Conservation (phyloP, 2,888 invertebrate species). For the Drosophila neotestacea region DNA sequence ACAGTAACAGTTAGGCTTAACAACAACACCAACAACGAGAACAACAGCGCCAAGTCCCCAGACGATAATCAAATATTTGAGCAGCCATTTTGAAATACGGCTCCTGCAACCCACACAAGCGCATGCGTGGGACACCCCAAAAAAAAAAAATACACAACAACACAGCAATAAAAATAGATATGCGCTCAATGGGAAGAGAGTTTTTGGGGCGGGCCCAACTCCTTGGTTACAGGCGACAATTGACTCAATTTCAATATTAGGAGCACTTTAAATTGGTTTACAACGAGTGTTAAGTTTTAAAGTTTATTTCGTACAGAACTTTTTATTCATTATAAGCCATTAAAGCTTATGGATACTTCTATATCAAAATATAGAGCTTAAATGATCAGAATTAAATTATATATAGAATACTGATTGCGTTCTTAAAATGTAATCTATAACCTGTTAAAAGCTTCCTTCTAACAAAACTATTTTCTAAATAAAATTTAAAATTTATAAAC, state of each 20-base stretch:
- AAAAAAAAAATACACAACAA: slow-evolving; percentile 5
- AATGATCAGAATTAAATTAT: too few relatives aligned
- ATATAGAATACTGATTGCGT: too few relatives aligned
- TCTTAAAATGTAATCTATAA: too few relatives aligned
- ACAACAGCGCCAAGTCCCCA: slow-evolving; percentile 36
- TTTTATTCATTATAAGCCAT: neutral
- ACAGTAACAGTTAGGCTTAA: slow-evolving; percentile 76
- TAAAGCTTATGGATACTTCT: neutral
- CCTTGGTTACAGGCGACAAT: slow-evolving; percentile 20
- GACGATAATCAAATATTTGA: slow-evolving; percentile 81
- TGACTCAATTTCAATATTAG: slow-evolving; percentile 30
- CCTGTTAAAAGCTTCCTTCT: too few relatives aligned
- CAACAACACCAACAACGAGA: slow-evolving; percentile 47
- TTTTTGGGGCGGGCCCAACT: slow-evolving; percentile 43
- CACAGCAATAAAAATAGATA: slow-evolving; percentile 7
- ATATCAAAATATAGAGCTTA: too few relatives aligned
- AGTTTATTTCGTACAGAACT: neutral
- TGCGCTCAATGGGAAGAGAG: slow-evolving; percentile 33
- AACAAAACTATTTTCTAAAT: too few relatives aligned
- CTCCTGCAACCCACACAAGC: slow-evolving; percentile 49
- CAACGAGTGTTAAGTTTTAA: neutral
- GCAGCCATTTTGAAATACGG: slow-evolving; percentile 84
- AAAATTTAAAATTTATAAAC: too few relatives aligned
- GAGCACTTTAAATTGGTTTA: slow-evolving; percentile 28
- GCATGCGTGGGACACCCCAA: slow-evolving; percentile 65